Conservation (phyloP, 2,113 vertebrate species). For the Falcunculus frontatus region DNA sequence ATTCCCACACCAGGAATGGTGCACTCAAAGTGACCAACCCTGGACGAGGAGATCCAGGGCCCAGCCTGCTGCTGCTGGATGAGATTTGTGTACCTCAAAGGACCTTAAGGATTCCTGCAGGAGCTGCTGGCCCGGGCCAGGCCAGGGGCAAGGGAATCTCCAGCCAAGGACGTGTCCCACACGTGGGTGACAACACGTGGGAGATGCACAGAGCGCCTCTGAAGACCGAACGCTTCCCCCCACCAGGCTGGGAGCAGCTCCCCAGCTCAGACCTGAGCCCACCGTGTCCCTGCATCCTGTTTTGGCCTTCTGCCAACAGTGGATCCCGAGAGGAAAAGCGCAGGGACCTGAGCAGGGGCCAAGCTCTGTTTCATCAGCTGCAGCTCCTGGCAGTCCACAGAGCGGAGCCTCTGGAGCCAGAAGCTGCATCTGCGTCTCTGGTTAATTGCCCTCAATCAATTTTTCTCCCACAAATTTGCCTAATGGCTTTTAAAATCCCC, state of each 20-base stretch:
- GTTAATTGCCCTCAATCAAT: slow-evolving; percentile 19
- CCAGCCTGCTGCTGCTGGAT: neutral
- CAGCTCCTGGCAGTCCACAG: neutral
- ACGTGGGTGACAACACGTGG: neutral
- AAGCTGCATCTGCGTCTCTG: neutral
- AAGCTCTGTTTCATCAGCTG: neutral
- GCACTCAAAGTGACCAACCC: neutral
- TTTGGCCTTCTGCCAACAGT: fast-evolving
- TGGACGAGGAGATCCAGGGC: neutral
- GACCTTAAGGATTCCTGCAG: too few relatives aligned
- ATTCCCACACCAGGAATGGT: neutral
- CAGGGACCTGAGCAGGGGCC: neutral
- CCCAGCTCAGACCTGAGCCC: neutral
- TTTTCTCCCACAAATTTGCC: slow-evolving; percentile 14
- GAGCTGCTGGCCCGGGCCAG: neutral
- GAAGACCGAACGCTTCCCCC: neutral
- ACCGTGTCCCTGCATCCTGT: neutral
- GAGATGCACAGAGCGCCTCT: neutral
- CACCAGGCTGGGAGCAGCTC: neutral
- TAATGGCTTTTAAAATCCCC: slow-evolving; percentile 34
- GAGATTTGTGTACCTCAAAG: neutral
- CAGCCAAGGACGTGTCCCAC: neutral
- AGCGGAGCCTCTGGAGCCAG: neutral
- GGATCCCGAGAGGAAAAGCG: neutral
- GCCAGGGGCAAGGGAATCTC: neutral